Evolutionary conservation across 1,140 invertebrate genomes (phyloP).

Genomic region (Aphelinus atriplicis): DNA sequence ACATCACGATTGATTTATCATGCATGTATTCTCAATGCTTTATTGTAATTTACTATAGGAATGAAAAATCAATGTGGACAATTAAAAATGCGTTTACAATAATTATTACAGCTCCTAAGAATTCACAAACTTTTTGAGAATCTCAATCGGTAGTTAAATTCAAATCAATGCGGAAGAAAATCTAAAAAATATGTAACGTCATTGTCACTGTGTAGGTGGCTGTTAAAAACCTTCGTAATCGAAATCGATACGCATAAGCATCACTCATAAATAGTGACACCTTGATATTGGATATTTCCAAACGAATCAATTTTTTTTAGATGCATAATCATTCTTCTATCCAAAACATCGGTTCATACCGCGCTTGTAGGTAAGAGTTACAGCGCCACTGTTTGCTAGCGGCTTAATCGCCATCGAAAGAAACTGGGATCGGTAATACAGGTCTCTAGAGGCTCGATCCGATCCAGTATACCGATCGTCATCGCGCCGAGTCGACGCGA

Average conservation of each 20-base stretch:
- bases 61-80: no score
- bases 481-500: no score
- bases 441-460: background rate
- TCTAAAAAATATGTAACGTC: background rate
- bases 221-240: background rate
- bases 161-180: constrained; percentile 13
- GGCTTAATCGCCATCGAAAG: background rate
- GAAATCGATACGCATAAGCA: constrained; percentile 2
- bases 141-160: background rate
- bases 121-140: no score
- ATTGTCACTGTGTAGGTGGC: constrained; percentile 1
- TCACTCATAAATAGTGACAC: constrained; percentile 5
- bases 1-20: no score
- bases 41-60: no score
- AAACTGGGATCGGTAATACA: constrained; percentile 13
- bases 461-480: no score
- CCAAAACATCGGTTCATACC: background rate
- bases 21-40: no score
- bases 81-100: no score
- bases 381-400: background rate
- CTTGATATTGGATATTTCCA: background rate
- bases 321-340: background rate
- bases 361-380: no score
- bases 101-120: no score
- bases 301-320: background rate